Evolutionary conservation across 2,113 vertebrate species (phyloP).

Genomic region (Felis chaus): DNA sequence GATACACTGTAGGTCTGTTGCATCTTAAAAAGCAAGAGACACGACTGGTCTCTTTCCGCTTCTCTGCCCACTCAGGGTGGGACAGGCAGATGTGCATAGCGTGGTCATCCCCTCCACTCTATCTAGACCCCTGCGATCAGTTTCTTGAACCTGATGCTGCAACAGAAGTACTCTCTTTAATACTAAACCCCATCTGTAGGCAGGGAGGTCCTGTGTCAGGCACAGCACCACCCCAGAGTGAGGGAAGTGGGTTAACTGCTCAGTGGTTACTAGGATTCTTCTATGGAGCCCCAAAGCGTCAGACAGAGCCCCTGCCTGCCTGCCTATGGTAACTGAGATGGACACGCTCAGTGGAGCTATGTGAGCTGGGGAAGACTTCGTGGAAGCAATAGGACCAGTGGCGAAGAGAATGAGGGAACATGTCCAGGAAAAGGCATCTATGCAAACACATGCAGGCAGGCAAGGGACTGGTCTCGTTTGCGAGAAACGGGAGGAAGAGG

Average conservation of each 20-base stretch:
- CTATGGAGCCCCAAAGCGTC: background rate
- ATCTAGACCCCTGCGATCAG: background rate
- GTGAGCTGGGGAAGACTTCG: background rate
- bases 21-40: background rate
- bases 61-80: background rate
- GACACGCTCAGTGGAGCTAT: background rate
- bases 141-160: background rate
- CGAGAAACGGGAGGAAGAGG: background rate
- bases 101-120: background rate
- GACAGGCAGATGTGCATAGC: fast-evolving
- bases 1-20: background rate
- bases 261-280: background rate
- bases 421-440: background rate
- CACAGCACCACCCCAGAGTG: background rate
- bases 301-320: background rate
- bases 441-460: background rate
- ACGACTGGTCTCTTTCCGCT: background rate
- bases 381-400: background rate
- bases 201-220: background rate
- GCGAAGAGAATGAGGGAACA: background rate
- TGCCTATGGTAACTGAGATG: background rate
- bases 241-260: background rate
- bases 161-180: background rate
- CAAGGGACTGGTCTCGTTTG: background rate
- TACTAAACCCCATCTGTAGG: background rate